Percentiles rank a stretch among this genome's conserved stretches.
These are phyloP conservation scores for Cherax destructor DNA, from an alignment of 1,140 invertebrate genomes.

Conservation along the genomic window DNA sequence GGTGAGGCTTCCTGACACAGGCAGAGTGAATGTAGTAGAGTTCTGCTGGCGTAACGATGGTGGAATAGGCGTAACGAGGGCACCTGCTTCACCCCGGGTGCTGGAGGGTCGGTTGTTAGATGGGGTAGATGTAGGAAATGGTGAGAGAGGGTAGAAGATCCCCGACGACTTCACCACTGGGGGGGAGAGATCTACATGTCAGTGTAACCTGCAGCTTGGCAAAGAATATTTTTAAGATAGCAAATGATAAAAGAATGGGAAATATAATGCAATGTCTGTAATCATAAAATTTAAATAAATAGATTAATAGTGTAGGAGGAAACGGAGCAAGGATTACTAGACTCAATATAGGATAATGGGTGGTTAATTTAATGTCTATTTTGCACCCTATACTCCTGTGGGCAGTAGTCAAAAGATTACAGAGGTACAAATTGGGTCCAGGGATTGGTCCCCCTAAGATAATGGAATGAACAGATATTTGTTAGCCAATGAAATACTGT, in stretches of 20 bases:
- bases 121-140: conserved; percentile 76
- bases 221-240: neutral
- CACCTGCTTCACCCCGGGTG: conserved; percentile 66
- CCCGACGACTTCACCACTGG: conserved; percentile 93
- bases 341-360: too few species aligned
- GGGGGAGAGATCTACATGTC: conserved; percentile 68
- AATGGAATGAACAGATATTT: too few species aligned
- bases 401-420: too few species aligned
- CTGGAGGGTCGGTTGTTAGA: conserved; percentile 42
- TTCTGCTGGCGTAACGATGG: conserved; percentile 63
- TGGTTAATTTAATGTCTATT: too few species aligned
- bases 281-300: too few species aligned
- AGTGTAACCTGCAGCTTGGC: conserved; percentile 65
- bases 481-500: too few species aligned
- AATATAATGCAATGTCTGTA: too few species aligned
- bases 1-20: conserved; percentile 69
- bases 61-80: conserved; percentile 70
- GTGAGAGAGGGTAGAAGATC: conserved; percentile 93
- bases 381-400: too few species aligned
- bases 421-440: too few species aligned
- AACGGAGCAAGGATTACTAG: too few species aligned
- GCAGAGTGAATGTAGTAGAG: conserved; percentile 65
- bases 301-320: too few species aligned
- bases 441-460: too few species aligned
- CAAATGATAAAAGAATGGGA: neutral